Percentiles rank a stretch among this genome's conserved stretches.
phyloP scores from a whole-genome alignment of 2,888 invertebrate species.

The Drosophila stalkeri region DNA sequence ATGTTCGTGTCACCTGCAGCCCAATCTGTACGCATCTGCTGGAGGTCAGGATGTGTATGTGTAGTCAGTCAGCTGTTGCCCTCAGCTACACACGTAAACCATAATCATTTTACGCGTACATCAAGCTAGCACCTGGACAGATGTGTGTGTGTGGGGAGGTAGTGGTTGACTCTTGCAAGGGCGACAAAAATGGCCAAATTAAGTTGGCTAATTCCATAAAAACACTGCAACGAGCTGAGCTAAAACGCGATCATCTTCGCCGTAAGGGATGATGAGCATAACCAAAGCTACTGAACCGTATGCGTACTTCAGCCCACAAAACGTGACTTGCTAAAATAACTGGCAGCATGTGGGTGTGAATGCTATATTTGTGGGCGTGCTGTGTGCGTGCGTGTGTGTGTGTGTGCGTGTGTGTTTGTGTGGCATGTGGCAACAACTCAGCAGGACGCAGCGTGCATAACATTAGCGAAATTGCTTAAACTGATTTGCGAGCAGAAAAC shows the following conservation, averaged over 20 bases:
- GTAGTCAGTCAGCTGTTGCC: background rate
- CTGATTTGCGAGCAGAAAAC: conserved; percentile 30
- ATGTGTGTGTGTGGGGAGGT: background rate
- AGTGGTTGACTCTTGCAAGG: conserved; percentile 22
- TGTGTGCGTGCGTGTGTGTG: background rate
- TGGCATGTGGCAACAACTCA: conserved; percentile 18
- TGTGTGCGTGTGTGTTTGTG: background rate
- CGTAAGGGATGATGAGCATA: conserved; percentile 17
- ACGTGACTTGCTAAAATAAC: conserved; percentile 37
- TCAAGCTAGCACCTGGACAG: conserved; percentile 18
- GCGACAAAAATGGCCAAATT: conserved; percentile 56
- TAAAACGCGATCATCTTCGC: conserved; percentile 20
- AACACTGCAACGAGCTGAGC: conserved; percentile 27
- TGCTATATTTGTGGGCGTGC: background rate
- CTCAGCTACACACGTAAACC: conserved; percentile 30
- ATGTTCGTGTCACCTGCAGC: conserved; percentile 4
- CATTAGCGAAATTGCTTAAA: conserved; percentile 48
- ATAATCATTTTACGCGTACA: conserved; percentile 65
- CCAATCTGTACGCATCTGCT: background rate
- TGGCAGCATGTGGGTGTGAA: background rate
- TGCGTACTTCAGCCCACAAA: conserved; percentile 39
- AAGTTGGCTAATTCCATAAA: conserved; percentile 63
- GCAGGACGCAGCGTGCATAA: conserved; percentile 15
- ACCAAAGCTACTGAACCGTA: conserved; percentile 18
- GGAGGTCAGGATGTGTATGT: background rate